Evolutionary conservation across 2,113 vertebrate genomes (phyloP).

Genomic region (Xyliphius kryptos): DNA sequence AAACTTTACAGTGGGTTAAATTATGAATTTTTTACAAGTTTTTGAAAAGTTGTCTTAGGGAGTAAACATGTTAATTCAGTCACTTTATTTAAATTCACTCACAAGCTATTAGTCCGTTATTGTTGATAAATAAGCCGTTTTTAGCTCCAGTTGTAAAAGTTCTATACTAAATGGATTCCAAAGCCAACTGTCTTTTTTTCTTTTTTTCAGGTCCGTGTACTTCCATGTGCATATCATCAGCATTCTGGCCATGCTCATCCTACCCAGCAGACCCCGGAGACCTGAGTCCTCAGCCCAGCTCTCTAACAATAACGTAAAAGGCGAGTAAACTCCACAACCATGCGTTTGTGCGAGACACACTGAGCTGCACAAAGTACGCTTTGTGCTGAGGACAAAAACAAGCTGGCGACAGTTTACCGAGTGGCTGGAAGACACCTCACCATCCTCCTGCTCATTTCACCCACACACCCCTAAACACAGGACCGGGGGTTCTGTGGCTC

Average conservation of each 20-base stretch:
- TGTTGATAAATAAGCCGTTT: too few species aligned
- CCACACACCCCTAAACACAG: constrained; percentile 2
- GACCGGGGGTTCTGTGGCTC: too few species aligned
- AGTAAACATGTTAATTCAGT: too few species aligned
- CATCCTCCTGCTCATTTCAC: constrained; percentile 1
- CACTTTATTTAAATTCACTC: too few species aligned
- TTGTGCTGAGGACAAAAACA: constrained; percentile 42
- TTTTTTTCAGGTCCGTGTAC: constrained; percentile 80
- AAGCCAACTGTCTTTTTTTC: neutral
- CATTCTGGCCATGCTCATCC: constrained; percentile 71
- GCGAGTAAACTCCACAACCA: constrained; percentile 46
- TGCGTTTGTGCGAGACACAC: constrained; percentile 20
- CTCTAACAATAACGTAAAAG: constrained; percentile 65
- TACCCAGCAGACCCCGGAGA: constrained; percentile 56
- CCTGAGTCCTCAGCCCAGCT: constrained; percentile 43
- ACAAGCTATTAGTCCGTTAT: too few species aligned
- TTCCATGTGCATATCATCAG: constrained; percentile 85
- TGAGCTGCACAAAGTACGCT: constrained; percentile 38
- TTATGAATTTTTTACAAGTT: too few species aligned
- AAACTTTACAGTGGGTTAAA: too few species aligned
- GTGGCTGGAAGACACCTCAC: constrained; percentile 8
- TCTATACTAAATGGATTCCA: too few species aligned
- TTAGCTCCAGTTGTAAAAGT: too few species aligned
- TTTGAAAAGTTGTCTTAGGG: too few species aligned
- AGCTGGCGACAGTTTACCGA: constrained; percentile 15